phyloP scores from a whole-genome alignment of 2,797 vertebrate species.

The Pipistrellus kuhlii region DNA sequence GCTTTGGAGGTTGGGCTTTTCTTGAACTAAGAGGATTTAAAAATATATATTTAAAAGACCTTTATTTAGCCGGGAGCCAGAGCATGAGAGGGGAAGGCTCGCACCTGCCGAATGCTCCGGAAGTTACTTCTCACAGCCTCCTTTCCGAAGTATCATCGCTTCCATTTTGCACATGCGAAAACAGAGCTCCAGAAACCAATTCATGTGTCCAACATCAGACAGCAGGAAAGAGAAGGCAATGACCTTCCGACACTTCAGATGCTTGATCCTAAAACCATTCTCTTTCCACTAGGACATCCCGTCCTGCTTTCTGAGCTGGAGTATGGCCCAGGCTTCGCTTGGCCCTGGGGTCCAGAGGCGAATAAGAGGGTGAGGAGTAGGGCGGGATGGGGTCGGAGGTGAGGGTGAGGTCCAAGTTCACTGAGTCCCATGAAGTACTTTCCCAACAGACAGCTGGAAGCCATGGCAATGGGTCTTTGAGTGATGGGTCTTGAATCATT shows the following conservation, averaged over 20 bases:
- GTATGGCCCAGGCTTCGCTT: neutral
- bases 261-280: neutral
- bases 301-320: neutral
- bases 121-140: neutral
- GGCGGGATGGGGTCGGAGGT: neutral
- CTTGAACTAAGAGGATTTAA: neutral
- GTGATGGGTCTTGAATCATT: neutral
- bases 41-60: neutral
- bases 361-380: rapidly evolving
- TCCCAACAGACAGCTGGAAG: neutral
- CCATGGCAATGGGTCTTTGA: neutral
- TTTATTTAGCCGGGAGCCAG: neutral
- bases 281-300: neutral
- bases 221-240: neutral
- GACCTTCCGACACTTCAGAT: neutral
- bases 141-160: rapidly evolving
- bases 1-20: neutral
- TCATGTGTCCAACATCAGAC: neutral
- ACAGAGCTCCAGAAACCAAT: neutral
- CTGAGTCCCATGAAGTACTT: neutral
- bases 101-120: rapidly evolving
- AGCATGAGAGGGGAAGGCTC: neutral
- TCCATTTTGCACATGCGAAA: neutral
- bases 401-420: neutral
- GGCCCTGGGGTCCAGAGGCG: neutral